Evolutionary conservation across 2,113 vertebrate genomes (phyloP), one percentile per base, ranked within the genome.

Genomic region (Protobothrops mucrosquamatus): DNA sequence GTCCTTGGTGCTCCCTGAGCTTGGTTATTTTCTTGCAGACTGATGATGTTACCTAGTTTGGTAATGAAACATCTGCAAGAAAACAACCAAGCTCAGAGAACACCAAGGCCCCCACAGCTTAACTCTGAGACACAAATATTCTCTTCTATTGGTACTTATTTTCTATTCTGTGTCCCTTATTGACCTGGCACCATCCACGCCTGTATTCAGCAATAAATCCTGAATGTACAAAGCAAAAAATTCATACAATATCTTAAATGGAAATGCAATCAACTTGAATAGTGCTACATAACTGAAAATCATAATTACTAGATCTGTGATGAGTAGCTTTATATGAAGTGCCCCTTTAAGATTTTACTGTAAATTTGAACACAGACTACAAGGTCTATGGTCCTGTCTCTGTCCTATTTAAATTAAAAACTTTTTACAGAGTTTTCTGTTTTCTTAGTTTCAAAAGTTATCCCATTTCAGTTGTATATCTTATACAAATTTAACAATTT

Each of bases 401-500:
- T 85, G 29, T 89, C 22, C 86, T 59, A 26, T n/a, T 24, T 74
- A 74, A 74, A 48, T 10, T 48, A 57, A 51, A 57, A 20, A 85
- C 3, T 34, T 43, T 26, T 57, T 12, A 34, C 51, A 34, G 5
- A 69, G 11, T 22, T 34, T 6, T 5, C 15, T 22, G 1, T 92
- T 56, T 89, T 57, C 54, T 85, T 61, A 15, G 52, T 51, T 89
- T 51, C 46, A 43, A 43, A 85, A n/a, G 3, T 11, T 34, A 55
- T 48, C 12, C 43, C 48, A 81, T 89, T 89, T 74, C 34, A 56
- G 23, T 57, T 85, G 34, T 56, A 56, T 51, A 10, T 85, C 29
- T 92, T 92, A 57, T 10, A 85, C 14, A 11, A n/a, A 20, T 92
- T 81, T 95, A 95, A 94, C 94, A 97, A 94, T 92, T 52, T 95